Evolutionary conservation across 2,888 invertebrate species (phyloP).

Genomic region (Eristalinus aeneus): DNA sequence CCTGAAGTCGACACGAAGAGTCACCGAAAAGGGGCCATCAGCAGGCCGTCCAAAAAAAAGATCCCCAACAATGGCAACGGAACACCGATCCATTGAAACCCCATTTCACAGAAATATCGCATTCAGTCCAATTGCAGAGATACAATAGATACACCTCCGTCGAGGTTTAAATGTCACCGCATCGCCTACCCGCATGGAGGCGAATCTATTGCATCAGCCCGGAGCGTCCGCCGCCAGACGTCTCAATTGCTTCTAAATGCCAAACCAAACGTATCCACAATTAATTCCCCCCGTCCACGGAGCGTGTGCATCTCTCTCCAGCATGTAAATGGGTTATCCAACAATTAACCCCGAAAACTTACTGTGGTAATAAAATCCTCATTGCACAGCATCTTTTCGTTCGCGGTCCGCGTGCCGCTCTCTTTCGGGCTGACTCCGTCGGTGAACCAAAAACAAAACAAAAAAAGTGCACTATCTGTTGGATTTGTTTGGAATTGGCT

Average conservation of each 20-base stretch:
- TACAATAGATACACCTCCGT: constrained; percentile 4
- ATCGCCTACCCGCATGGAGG: constrained; percentile 35
- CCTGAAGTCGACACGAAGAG: background rate
- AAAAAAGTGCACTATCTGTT: constrained; percentile 51
- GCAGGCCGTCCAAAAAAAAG: background rate
- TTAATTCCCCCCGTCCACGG: background rate
- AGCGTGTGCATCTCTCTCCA: background rate
- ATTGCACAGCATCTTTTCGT: constrained; percentile 70
- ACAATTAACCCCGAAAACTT: constrained; percentile 64
- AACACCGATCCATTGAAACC: background rate
- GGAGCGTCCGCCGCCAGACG: constrained; percentile 25
- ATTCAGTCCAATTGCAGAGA: background rate
- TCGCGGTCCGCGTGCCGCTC: constrained; percentile 23
- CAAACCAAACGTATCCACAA: constrained; percentile 43
- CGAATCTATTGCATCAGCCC: constrained; percentile 51
- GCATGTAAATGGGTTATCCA: constrained; percentile 40
- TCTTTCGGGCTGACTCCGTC: constrained; percentile 18
- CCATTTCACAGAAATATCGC: background rate
- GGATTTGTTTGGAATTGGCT: background rate
- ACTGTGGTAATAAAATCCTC: constrained; percentile 69
- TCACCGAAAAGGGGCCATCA: background rate
- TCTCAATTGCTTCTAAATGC: constrained; percentile 53
- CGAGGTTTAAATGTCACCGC: constrained; percentile 39
- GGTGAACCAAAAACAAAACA: too few relatives aligned
- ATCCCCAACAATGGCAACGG: too few relatives aligned